Evolutionary conservation across 2,888 invertebrate species (phyloP), one percentile per base, ranked within the genome.

Genomic region (Myopa tessellatipennis): DNA sequence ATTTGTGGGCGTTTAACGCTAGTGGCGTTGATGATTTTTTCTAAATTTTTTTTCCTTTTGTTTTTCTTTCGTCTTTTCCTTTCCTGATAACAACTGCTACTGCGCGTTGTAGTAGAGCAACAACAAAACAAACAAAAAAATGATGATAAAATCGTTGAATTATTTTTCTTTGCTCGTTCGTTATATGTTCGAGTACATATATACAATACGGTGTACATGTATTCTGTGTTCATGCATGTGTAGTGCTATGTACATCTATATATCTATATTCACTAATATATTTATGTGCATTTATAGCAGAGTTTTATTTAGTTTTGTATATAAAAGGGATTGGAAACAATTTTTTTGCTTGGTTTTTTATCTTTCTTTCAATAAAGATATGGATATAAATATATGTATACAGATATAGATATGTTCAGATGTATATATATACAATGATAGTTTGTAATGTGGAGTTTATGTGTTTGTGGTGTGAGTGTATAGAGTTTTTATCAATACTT

Each of bases 81-180:
- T 55, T 71, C 34, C 60, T 72, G 60, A 72, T 72, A 72, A 60
- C 55, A 36, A 72, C 72, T 77, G 75, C 55, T 71, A 61, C 73
- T 77, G 77, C 72, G 65, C 77, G 63, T 60, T 68, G n/a, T 58
- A 26, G 67, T 68, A 34, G 14, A 18, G 12, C 58, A 10, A 58
- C 58, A 77, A 10, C 72, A 60, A 63, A 71, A 63, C 14, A 58
- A 3, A 77, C n/a, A 77, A 60, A 63, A 71, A 63, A 67, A 77
- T 26, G 1, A 61, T 77, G 77, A 77, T 77, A 77, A 77, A 77
- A 72, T 77, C 72, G 72, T 77, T 77, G 76, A 76, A 76, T 76
- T 70, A 69, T 76, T 79, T 58, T 10, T 60, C 38, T 63, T 78
- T 52, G 16, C 6, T 52, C 8, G 16, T 70, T 61, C 26, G 18